phyloP scores from a whole-genome alignment of 1,140 invertebrate species.

The Formica selysi region DNA sequence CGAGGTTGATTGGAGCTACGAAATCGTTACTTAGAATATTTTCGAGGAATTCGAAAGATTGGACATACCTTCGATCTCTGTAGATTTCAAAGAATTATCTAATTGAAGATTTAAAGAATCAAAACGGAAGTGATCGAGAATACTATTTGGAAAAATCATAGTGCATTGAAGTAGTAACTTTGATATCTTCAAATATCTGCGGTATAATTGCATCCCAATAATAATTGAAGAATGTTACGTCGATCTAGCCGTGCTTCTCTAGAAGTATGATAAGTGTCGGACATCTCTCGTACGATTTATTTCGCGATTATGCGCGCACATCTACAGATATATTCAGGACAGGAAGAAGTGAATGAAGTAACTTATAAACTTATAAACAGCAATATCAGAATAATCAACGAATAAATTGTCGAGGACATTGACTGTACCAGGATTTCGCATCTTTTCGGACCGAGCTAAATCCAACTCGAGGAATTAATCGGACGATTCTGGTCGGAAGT shows the following conservation, averaged over 20 bases:
- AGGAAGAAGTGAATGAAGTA: constrained; percentile 42
- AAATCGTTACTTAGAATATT: neutral
- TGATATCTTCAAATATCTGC: neutral
- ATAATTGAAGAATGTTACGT: constrained; percentile 6
- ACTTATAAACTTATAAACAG: neutral
- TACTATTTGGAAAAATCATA: neutral
- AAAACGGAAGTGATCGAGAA: neutral
- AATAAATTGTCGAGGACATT: neutral
- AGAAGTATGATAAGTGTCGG: constrained; percentile 28
- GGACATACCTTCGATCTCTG: neutral
- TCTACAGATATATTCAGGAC: constrained; percentile 14
- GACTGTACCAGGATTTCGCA: neutral
- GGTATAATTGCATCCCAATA: neutral
- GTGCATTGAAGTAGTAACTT: neutral
- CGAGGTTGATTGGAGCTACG: neutral
- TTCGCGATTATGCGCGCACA: constrained; percentile 4
- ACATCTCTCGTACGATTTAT: neutral
- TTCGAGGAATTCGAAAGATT: neutral
- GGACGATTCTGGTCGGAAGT: neutral
- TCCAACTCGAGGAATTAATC: neutral
- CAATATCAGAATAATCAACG: neutral
- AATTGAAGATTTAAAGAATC: neutral
- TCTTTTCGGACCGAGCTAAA: neutral
- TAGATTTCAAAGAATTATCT: too few species aligned
- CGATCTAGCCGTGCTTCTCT: neutral